Base-by-base conservation (phyloP, 1,140 invertebrate species). In the Formica selysi region DNA sequence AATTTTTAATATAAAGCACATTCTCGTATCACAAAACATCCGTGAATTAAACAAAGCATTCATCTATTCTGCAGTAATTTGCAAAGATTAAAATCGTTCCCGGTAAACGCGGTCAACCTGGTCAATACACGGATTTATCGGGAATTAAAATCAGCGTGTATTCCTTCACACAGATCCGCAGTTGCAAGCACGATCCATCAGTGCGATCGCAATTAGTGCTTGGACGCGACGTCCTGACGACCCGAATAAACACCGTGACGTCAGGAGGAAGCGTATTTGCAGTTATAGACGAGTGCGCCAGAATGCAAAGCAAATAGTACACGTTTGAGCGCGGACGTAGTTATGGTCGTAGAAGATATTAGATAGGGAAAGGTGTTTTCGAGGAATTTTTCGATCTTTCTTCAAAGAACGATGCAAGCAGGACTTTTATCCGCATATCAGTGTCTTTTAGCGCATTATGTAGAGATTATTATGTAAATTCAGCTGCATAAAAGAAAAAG, bases 71-170 rank as follows among this genome's bases (percentile, higher is more conserved):
- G 22, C 1, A n/a, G 13, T 38, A 74, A 74, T 70, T 76, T 70
- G 68, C 38, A 4, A 59, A 71, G 65, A 86, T 86, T 64, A 36
- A 86, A 70, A 71, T 79, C 65, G 16, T 51, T 38, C 19, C 22
- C 16, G 36, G 62, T 48, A 26, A 71, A 48, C 48, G 54, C 38
- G 29, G 29, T 16, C n/a, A n/a, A 26, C 22, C 11, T 22, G 51
- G 65, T 41, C 26, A 38, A 44, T 19, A 4, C 8, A 51, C n/a
- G 48, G 78, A 70, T 80, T 81, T 74, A 87, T 87, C 85, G 74
- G 59, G 36, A 87, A 87, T 68, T 78, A 71, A 87, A 87, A 87
- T 87, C 86, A 79, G 57, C 29, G 65, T 26, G 38, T 83, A 61
- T 74, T 59, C 68, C 51, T 61, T 59, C 79, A 44, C 78, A 41